Conservation (phyloP, 1,140 invertebrate species). For the Microvelia longipes region DNA sequence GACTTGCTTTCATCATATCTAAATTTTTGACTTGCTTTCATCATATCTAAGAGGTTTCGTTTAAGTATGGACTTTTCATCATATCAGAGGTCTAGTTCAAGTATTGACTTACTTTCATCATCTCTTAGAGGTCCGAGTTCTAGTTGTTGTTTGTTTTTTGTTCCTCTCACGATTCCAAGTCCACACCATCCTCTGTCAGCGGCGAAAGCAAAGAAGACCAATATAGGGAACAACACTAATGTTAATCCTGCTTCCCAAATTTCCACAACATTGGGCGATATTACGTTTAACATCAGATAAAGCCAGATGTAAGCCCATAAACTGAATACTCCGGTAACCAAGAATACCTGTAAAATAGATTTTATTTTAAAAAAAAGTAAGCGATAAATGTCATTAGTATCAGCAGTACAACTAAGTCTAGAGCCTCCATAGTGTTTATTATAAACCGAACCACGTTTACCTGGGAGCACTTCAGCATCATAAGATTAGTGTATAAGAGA, state of each 20-base stretch:
- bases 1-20: too few species aligned
- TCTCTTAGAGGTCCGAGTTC: constrained; percentile 30
- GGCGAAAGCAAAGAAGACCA: constrained; percentile 37
- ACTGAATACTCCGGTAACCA: constrained; percentile 38
- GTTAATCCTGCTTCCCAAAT: constrained; percentile 47
- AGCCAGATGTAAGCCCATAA: constrained; percentile 52
- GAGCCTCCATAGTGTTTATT: too few species aligned
- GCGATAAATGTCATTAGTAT: too few species aligned
- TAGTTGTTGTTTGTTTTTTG: constrained; percentile 30
- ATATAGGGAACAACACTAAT: constrained; percentile 40
- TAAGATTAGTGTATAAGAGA: too few species aligned
- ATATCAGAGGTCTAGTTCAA: too few species aligned
- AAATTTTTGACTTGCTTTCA: too few species aligned
- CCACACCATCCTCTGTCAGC: constrained; percentile 34
- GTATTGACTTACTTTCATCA: constrained; percentile 16
- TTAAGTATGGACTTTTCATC: too few species aligned
- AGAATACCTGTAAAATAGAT: constrained; percentile 35
- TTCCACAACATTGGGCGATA: constrained; percentile 36
- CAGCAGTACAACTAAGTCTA: too few species aligned
- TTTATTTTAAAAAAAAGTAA: constrained; percentile 1
- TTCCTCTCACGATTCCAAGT: constrained; percentile 16
- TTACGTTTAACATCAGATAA: constrained; percentile 36
- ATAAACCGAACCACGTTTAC: too few species aligned
- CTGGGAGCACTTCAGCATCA: too few species aligned
- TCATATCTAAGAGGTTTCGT: too few species aligned